Evolutionary conservation across 1,140 invertebrate species (phyloP).

Genomic region (Drosophila mojavensis): DNA sequence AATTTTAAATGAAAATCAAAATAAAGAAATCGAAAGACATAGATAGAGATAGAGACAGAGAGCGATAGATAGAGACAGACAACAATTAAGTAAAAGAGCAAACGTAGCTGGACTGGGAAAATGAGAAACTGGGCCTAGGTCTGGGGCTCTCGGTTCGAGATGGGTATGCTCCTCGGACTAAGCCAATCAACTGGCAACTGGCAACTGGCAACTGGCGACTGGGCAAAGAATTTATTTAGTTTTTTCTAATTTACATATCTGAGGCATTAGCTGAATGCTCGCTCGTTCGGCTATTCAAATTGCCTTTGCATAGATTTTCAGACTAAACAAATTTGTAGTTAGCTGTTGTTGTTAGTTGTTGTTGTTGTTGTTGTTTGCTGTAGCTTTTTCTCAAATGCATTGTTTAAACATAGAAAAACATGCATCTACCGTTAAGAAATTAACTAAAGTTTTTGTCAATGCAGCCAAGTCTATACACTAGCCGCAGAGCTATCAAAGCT

Average conservation of each 20-base stretch:
- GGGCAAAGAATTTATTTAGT: slow-evolving; percentile 41
- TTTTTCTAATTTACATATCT: slow-evolving; percentile 75
- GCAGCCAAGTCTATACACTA: slow-evolving; percentile 1
- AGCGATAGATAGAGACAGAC: slow-evolving; percentile 6
- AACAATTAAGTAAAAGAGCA: slow-evolving; percentile 64
- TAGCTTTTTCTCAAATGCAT: slow-evolving; percentile 40
- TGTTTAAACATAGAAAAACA: slow-evolving; percentile 58
- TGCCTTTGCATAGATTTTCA: slow-evolving; percentile 77
- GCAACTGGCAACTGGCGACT: slow-evolving; percentile 28
- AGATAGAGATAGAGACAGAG: background rate
- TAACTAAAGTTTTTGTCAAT: slow-evolving; percentile 4
- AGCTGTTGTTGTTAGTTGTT: slow-evolving; percentile 16
- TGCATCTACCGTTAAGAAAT: slow-evolving; percentile 68
- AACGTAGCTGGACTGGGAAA: slow-evolving; percentile 22
- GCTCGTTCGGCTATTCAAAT: slow-evolving; percentile 61
- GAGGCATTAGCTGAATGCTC: slow-evolving; percentile 71
- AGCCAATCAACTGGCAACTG: slow-evolving; percentile 64
- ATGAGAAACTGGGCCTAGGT: background rate
- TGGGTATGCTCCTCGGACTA: slow-evolving; percentile 11
- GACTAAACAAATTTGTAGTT: slow-evolving; percentile 62
- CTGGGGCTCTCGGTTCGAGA: background rate
- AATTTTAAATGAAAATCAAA: slow-evolving; percentile 42
- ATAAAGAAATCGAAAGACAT: background rate
- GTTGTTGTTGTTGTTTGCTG: slow-evolving; percentile 10
- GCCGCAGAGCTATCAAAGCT: background rate